phyloP scores from a whole-genome alignment of 2,888 invertebrate genomes.

The Melinaea menophilus region DNA sequence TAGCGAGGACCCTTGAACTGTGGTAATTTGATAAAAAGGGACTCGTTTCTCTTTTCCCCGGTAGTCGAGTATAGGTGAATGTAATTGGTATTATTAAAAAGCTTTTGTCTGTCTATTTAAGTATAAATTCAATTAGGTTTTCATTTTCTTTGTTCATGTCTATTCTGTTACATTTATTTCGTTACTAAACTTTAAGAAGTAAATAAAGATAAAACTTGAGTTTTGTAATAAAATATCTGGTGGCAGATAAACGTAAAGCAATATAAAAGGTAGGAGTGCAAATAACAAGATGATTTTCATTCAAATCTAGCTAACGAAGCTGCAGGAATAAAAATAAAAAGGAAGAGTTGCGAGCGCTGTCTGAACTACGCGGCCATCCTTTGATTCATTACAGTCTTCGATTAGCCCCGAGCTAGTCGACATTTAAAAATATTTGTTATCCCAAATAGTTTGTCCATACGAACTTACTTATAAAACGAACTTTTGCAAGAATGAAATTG shows the following conservation, averaged over 20 bases:
- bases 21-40: constrained; percentile 21
- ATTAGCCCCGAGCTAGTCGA: constrained; percentile 51
- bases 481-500: background rate
- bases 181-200: too few species aligned
- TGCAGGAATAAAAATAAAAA: constrained; percentile 54
- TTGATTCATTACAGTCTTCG: constrained; percentile 76
- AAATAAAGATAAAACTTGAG: too few species aligned
- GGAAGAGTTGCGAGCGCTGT: constrained; percentile 51
- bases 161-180: too few species aligned
- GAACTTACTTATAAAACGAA: background rate
- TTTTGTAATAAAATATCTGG: constrained; percentile 6
- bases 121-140: background rate
- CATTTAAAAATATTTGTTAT: constrained; percentile 32
- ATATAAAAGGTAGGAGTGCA: constrained; percentile 14
- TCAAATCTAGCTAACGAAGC: constrained; percentile 62
- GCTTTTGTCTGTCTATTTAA: background rate
- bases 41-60: constrained; percentile 18
- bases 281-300: constrained; percentile 50
- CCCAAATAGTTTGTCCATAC: constrained; percentile 23
- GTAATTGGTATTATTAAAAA: constrained; percentile 1
- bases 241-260: constrained; percentile 12
- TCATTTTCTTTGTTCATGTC: background rate
- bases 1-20: constrained; percentile 20
- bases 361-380: constrained; percentile 64
- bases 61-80: constrained; percentile 3